Base-by-base conservation (phyloP, 2,113 vertebrate genomes). In the Ceuthmochares aereus region DNA sequence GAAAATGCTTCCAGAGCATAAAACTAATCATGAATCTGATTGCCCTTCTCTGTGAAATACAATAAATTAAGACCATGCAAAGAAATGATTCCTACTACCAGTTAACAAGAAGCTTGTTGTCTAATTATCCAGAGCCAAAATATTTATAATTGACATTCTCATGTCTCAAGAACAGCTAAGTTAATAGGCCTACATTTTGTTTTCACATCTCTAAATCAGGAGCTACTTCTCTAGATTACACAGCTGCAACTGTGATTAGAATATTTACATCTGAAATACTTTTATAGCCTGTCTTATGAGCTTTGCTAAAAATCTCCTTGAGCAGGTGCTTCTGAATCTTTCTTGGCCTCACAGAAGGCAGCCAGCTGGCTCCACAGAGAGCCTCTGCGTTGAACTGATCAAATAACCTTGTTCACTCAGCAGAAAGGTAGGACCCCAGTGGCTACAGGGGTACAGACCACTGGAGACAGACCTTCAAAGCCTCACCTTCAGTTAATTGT, bases 21-120 rank as follows among this genome's bases (percentile, higher is more conserved):
- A 93, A 94, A 79, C n/a, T 76, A 79, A 93, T 85, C 66, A 82
- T 1, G 7, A 86, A 16, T 49, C 21, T 77, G 36, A 74, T 87
- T 59, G 16, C 80, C 62, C 30, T 79, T 87, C 66, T 45, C 63
- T 63, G 30, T 68, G 79, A 93, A 97, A 89, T n/a, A 78, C 51
- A 82, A 89, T 84, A 91, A 82, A 92, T 95, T 91, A 93, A 52
- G 51, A 93, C 17, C 14, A 51, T 9, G 18, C 37, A 68, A 74
- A 82, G 52, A 96, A 94, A 56, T 83, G 66, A 92, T 87, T 95
- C 59, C 62, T 73, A 49, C 56, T 56, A 56, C 7, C 72, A 51
- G 36, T 90, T 47, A 91, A 93, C 74, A 89, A 88, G 74, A 79
- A 82, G 23, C 70, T 87, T 94, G 79, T 93, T 94, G 54, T 95